A percentile compares a stretch with the other conserved stretches of the same genome.
Conservation (phyloP, 1,140 invertebrate species). For the Trachymyrmex septentrionalis region DNA sequence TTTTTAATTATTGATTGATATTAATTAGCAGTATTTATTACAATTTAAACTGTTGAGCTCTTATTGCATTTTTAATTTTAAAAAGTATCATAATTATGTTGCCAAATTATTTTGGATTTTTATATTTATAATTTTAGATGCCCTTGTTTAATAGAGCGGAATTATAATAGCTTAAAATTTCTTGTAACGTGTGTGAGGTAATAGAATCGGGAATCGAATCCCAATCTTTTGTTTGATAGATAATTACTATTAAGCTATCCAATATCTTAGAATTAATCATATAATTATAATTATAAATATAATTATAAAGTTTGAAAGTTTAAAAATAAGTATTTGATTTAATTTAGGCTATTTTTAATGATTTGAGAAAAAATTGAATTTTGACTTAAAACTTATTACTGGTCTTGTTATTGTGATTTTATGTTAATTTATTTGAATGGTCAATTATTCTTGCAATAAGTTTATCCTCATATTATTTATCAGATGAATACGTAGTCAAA, state of each 20-base stretch:
- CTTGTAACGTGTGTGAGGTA: neutral
- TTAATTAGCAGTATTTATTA: neutral
- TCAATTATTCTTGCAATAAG: neutral
- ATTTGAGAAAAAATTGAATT: neutral
- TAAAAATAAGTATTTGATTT: neutral
- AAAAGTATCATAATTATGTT: neutral
- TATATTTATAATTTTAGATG: neutral
- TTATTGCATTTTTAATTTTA: neutral
- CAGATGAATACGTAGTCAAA: conserved; percentile 89
- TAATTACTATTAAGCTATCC: neutral
- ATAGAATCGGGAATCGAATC: neutral
- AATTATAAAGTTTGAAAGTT: conserved; percentile 3
- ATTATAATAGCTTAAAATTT: neutral
- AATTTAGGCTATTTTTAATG: neutral
- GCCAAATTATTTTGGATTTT: neutral
- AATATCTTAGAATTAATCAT: neutral
- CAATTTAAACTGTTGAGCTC: neutral
- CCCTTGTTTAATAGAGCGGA: neutral
- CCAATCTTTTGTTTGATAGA: neutral
- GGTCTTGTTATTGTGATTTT: neutral
- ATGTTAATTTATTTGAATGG: neutral
- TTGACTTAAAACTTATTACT: neutral
- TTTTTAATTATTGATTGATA: neutral
- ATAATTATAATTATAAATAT: neutral
- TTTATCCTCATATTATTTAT: conserved; percentile 1